A percentile compares a stretch with the other conserved stretches of the same genome.
phyloP scores from a whole-genome alignment of 2,888 invertebrate species.

The Petrolisthes manimaculis region DNA sequence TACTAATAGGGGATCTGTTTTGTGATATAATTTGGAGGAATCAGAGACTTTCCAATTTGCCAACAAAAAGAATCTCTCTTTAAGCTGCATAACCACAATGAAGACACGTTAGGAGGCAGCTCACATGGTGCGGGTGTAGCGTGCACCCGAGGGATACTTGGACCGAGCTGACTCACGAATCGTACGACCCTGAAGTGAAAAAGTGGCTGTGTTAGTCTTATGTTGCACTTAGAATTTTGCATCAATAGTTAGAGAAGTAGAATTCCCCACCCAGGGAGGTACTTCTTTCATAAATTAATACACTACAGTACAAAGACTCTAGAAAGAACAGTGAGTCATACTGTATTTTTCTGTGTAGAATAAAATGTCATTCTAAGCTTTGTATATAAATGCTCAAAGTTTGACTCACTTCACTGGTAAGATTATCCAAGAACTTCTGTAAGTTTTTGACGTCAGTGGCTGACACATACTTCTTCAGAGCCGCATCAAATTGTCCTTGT shows the following conservation, averaged over 20 bases:
- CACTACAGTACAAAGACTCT: background rate
- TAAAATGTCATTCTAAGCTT: background rate
- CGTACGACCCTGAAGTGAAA: constrained; percentile 38
- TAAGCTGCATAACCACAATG: too few species aligned
- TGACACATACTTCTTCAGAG: constrained; percentile 84
- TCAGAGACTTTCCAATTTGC: too few species aligned
- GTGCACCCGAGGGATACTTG: constrained; percentile 43
- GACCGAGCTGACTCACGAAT: constrained; percentile 52
- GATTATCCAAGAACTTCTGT: constrained; percentile 79
- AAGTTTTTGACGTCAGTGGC: constrained; percentile 84
- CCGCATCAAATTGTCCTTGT: constrained; percentile 81
- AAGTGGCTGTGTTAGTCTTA: background rate
- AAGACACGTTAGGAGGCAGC: background rate
- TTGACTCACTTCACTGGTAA: constrained; percentile 53
- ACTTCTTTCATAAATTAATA: too few species aligned
- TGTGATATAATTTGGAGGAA: too few species aligned
- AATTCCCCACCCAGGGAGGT: too few species aligned
- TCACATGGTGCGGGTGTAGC: constrained; percentile 57
- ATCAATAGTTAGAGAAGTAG: background rate
- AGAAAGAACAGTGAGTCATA: background rate
- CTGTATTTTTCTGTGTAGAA: background rate
- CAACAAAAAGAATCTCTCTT: too few species aligned
- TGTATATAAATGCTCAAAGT: background rate
- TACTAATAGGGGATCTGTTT: too few species aligned
- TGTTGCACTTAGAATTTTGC: background rate